Percentiles rank a stretch among this genome's conserved stretches.
These are phyloP conservation scores for Ethmia dodecea DNA, from an alignment of 2,888 invertebrate species.

Conservation along the genomic window DNA sequence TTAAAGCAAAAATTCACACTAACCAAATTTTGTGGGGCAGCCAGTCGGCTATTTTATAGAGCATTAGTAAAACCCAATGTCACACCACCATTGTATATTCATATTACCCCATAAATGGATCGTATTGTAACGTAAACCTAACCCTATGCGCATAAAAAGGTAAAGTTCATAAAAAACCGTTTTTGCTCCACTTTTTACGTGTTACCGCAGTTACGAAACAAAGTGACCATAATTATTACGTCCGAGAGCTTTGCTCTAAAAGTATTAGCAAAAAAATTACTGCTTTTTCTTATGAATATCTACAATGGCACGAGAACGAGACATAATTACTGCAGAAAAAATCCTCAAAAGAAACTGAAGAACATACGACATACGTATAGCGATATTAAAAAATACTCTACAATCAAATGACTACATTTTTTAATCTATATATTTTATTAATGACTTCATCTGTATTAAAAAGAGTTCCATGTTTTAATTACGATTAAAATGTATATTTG, in stretches of 20 bases:
- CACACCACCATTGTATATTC: slow-evolving; percentile 53
- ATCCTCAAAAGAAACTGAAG: no score
- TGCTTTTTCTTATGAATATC: no score
- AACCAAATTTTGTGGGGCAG: slow-evolving; percentile 41
- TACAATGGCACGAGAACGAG: no score
- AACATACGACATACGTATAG: no score
- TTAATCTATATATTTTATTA: no score
- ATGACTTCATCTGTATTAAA: no score
- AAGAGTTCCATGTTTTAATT: no score
- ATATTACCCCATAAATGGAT: slow-evolving; percentile 61
- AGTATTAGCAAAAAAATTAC: slow-evolving; percentile 28
- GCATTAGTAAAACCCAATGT: slow-evolving; percentile 56
- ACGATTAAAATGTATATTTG: no score
- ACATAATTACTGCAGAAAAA: no score
- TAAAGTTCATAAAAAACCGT: slow-evolving; percentile 39
- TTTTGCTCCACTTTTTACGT: slow-evolving; percentile 68
- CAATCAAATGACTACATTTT: no score
- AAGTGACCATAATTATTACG: slow-evolving; percentile 42
- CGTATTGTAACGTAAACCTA: slow-evolving; percentile 41
- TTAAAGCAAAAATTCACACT: slow-evolving; percentile 56
- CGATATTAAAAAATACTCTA: no score
- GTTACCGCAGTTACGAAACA: slow-evolving; percentile 65
- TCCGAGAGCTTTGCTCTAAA: slow-evolving; percentile 12
- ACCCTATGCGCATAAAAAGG: slow-evolving; percentile 53
- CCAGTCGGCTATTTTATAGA: slow-evolving; percentile 44